Evolutionary conservation across 2,888 invertebrate species (phyloP).

Genomic region (Luffia ferchaultella): DNA sequence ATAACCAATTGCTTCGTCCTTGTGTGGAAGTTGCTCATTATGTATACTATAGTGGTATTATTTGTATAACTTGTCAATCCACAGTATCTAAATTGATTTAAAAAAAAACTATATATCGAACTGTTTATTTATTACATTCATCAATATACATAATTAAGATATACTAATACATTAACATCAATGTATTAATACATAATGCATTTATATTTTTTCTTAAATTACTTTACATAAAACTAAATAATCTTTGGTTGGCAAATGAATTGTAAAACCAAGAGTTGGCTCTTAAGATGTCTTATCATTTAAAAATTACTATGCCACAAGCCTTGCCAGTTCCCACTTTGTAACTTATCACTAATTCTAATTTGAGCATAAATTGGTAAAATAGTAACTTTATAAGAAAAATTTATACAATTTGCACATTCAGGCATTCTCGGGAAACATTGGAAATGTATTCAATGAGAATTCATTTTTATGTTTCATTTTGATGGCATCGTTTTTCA

Average conservation of each 20-base stretch:
- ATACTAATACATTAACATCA: not conserved
- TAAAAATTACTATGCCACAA: conserved; percentile 32
- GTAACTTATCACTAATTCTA: conserved; percentile 28
- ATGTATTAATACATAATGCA: conserved; percentile 26
- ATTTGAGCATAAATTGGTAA: conserved; percentile 29
- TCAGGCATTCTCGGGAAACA: too few species aligned
- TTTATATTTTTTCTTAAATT: conserved; percentile 11
- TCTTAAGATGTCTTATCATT: conserved; percentile 1
- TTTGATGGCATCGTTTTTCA: too few species aligned
- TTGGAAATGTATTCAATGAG: too few species aligned
- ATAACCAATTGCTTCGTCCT: too few species aligned
- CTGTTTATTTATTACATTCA: conserved; percentile 52
- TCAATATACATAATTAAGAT: not conserved
- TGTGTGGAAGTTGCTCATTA: too few species aligned
- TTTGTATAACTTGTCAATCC: too few species aligned
- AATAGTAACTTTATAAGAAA: conserved; percentile 2
- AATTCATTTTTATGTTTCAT: too few species aligned
- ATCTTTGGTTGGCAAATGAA: conserved; percentile 56
- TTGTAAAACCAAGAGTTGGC: conserved; percentile 23
- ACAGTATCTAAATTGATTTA: too few species aligned
- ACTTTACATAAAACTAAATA: conserved; percentile 54
- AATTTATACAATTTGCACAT: conserved; percentile 18
- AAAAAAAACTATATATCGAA: too few species aligned
- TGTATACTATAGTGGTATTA: too few species aligned
- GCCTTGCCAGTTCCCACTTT: conserved; percentile 42